Evolutionary conservation across 2,888 invertebrate genomes (phyloP).

Genomic region (Pterostichus niger): DNA sequence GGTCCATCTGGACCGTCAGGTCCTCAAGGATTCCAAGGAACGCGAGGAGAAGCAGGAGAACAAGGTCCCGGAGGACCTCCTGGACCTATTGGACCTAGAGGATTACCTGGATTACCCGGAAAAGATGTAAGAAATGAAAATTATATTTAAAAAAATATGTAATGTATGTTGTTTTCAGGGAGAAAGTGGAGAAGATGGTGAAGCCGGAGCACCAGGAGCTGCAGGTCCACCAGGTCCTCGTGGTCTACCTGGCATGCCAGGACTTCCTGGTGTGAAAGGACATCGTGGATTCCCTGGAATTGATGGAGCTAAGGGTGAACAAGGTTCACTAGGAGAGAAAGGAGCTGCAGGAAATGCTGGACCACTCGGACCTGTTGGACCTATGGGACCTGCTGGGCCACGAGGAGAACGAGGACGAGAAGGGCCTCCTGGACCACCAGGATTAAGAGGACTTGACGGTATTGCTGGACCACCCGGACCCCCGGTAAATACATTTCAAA

Average conservation of each 20-base stretch:
- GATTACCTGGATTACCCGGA: constrained; percentile 85
- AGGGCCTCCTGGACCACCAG: constrained; percentile 88
- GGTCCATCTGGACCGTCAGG: constrained; percentile 83
- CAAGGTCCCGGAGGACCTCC: constrained; percentile 83
- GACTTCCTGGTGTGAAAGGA: constrained; percentile 90
- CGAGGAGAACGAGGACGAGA: constrained; percentile 92
- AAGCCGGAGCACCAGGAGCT: constrained; percentile 86
- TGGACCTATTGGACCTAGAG: constrained; percentile 81
- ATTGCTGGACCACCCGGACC: constrained; percentile 88
- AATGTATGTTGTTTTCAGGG: constrained; percentile 83
- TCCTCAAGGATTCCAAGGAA: constrained; percentile 91
- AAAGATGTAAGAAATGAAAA: constrained; percentile 89
- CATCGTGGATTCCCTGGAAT: constrained; percentile 89
- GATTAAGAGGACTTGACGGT: constrained; percentile 89
- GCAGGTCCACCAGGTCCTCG: constrained; percentile 86
- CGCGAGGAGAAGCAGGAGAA: constrained; percentile 89
- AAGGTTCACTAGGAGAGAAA: constrained; percentile 87
- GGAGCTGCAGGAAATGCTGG: constrained; percentile 84
- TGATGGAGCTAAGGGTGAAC: constrained; percentile 91
- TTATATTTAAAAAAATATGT: too few species aligned
- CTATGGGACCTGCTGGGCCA: constrained; percentile 87
- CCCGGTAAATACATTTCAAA: constrained; percentile 77
- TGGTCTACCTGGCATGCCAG: constrained; percentile 87
- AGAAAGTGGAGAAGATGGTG: constrained; percentile 89
- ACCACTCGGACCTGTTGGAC: constrained; percentile 86